These are phyloP conservation scores for Vanacampus margaritifer DNA, from an alignment of 2,113 vertebrate species.

Conservation along the genomic window DNA sequence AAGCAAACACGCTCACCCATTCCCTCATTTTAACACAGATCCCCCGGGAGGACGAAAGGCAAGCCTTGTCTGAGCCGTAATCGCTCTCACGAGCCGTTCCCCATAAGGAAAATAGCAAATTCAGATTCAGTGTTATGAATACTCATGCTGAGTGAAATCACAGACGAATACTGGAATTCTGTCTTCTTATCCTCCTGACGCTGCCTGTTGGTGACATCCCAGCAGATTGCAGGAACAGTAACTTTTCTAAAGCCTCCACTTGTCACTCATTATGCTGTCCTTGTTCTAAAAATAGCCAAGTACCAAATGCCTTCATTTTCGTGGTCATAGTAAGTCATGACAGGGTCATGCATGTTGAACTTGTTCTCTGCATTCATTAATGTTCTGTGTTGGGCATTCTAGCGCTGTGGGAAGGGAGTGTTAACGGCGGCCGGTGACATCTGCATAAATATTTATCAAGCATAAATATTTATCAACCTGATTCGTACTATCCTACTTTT, in stretches of 20 bases:
- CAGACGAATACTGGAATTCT: constrained; percentile 34
- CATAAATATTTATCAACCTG: too few relatives aligned
- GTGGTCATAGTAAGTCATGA: constrained; percentile 13
- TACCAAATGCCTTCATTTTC: constrained; percentile 11
- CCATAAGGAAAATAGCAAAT: background rate
- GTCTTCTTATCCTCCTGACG: constrained; percentile 44
- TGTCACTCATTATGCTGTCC: constrained; percentile 54
- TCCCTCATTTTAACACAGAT: constrained; percentile 28
- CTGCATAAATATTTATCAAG: too few relatives aligned
- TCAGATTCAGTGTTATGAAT: constrained; percentile 43
- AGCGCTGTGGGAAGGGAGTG: too few relatives aligned
- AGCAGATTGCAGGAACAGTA: constrained; percentile 27
- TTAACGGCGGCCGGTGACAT: too few relatives aligned
- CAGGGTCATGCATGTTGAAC: background rate
- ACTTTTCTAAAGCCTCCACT: constrained; percentile 41
- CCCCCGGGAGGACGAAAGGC: constrained; percentile 36
- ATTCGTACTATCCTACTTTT: too few relatives aligned
- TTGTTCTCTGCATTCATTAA: background rate
- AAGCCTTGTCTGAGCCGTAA: constrained; percentile 44
- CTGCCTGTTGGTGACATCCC: constrained; percentile 51
- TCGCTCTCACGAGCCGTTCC: constrained; percentile 25
- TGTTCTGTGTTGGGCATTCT: too few relatives aligned
- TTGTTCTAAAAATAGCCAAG: constrained; percentile 55
- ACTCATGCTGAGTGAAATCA: background rate
- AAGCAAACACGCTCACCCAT: constrained; percentile 11